Conservation (phyloP, 2,797 vertebrate species). For the Mus caroli region DNA sequence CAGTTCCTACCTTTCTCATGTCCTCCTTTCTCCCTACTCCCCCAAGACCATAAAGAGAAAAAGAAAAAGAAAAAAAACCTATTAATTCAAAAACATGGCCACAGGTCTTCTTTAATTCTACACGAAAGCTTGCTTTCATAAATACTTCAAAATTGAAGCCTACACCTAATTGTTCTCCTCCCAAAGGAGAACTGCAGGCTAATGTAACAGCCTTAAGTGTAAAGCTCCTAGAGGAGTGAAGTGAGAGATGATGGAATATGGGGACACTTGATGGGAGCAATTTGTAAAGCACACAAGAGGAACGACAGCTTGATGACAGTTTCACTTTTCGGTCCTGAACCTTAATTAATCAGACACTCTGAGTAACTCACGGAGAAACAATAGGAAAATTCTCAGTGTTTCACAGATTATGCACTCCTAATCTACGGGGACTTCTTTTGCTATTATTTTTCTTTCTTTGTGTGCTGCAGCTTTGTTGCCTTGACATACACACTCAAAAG, state of each 20-base stretch:
- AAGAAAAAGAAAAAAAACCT: background rate
- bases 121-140: constrained; percentile 65
- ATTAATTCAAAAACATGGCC: constrained; percentile 38
- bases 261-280: constrained; percentile 69
- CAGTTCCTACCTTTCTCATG: accelerated
- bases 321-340: constrained; percentile 60
- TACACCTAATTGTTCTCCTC: constrained; percentile 56
- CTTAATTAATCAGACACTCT: constrained; percentile 70
- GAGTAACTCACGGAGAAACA: constrained; percentile 48
- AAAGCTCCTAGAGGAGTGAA: constrained; percentile 65
- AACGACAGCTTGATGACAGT: constrained; percentile 65
- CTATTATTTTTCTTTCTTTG: constrained; percentile 73
- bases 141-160: constrained; percentile 74
- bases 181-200: background rate
- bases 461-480: constrained; percentile 53
- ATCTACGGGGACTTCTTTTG: constrained; percentile 66
- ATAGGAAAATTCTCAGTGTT: constrained; percentile 52
- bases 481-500: constrained; percentile 75
- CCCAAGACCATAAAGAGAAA: background rate
- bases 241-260: constrained; percentile 56
- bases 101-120: background rate
- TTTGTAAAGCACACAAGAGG: constrained; percentile 61
- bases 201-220: background rate
- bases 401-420: constrained; percentile 58
- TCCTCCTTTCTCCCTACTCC: accelerated